Percentiles rank a stretch among this genome's conserved stretches.
phyloP scores from a whole-genome alignment of 2,888 invertebrate species.

The Capitulum mitella region DNA sequence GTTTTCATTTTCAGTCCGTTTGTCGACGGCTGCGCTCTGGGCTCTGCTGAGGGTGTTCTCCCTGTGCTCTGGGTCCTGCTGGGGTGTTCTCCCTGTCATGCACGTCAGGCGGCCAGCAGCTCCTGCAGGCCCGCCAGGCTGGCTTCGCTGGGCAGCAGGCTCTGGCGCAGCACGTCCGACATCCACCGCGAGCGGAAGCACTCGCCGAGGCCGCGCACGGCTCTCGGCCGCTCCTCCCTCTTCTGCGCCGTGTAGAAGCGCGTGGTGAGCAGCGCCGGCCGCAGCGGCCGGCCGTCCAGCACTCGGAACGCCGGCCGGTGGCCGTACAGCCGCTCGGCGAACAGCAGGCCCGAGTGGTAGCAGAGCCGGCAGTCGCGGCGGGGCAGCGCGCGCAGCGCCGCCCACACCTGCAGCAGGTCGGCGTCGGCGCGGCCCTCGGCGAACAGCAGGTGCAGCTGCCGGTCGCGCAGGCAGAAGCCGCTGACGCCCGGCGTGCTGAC shows the following conservation, averaged over 20 bases:
- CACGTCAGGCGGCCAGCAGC: not conserved
- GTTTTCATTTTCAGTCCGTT: too few relatives aligned
- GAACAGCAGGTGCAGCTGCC: not conserved
- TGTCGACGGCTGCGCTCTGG: too few relatives aligned
- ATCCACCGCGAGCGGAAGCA: constrained; percentile 7
- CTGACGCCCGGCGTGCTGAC: constrained; percentile 14
- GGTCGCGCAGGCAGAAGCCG: constrained; percentile 13
- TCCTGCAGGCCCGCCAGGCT: not conserved
- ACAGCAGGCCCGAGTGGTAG: constrained; percentile 3
- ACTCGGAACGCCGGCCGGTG: not conserved
- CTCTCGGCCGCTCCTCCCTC: not conserved
- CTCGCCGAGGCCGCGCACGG: not conserved
- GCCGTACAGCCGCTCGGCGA: not conserved
- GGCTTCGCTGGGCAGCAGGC: constrained; percentile 9
- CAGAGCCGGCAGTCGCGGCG: not conserved
- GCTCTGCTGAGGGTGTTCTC: too few relatives aligned
- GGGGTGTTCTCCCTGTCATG: too few relatives aligned
- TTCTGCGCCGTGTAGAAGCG: not conserved
- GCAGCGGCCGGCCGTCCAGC: not conserved
- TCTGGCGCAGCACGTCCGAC: not conserved
- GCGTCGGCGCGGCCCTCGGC: constrained; percentile 8
- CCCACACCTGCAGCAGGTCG: not conserved
- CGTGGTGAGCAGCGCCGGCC: not conserved
- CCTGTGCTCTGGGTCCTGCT: too few relatives aligned
- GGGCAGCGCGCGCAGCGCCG: not conserved